Evolutionary conservation across 2,888 invertebrate genomes (phyloP).

Genomic region (Drosophila prolongata): DNA sequence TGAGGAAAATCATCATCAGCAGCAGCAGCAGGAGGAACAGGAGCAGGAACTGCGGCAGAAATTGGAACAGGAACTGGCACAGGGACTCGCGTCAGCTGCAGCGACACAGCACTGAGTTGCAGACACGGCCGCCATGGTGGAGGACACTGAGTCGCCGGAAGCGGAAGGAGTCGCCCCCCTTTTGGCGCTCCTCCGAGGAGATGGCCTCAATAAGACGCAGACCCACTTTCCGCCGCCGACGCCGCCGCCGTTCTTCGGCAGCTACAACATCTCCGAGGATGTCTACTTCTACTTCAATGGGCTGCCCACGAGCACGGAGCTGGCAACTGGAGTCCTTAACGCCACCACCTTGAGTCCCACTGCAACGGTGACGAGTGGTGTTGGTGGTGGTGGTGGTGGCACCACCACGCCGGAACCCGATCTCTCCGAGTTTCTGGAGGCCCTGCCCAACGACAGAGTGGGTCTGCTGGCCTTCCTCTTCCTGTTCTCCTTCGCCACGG

Average conservation of each 20-base stretch:
- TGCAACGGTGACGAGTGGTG: neutral
- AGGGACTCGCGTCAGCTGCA: conserved; percentile 48
- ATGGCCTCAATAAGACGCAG: conserved; percentile 68
- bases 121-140: conserved; percentile 58
- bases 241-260: conserved; percentile 77
- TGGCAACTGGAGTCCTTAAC: conserved; percentile 21
- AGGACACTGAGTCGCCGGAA: conserved; percentile 77
- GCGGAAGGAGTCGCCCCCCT: conserved; percentile 71
- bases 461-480: conserved; percentile 92
- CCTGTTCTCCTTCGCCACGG: conserved; percentile 95
- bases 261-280: conserved; percentile 83
- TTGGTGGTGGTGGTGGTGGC: conserved; percentile 1
- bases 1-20: conserved; percentile 10
- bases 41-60: conserved; percentile 37
- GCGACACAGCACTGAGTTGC: conserved; percentile 49
- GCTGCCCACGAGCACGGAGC: conserved; percentile 61
- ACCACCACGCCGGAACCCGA: conserved; percentile 81
- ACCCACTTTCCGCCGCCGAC: conserved; percentile 10
- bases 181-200: conserved; percentile 56
- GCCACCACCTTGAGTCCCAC: conserved; percentile 12
- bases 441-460: conserved; percentile 89
- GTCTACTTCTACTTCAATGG: conserved; percentile 83
- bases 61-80: conserved; percentile 30
- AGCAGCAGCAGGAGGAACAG: conserved; percentile 8
- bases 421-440: conserved; percentile 83